Evolutionary conservation across 2,888 invertebrate species (phyloP).

Genomic region (Sericinus montela): DNA sequence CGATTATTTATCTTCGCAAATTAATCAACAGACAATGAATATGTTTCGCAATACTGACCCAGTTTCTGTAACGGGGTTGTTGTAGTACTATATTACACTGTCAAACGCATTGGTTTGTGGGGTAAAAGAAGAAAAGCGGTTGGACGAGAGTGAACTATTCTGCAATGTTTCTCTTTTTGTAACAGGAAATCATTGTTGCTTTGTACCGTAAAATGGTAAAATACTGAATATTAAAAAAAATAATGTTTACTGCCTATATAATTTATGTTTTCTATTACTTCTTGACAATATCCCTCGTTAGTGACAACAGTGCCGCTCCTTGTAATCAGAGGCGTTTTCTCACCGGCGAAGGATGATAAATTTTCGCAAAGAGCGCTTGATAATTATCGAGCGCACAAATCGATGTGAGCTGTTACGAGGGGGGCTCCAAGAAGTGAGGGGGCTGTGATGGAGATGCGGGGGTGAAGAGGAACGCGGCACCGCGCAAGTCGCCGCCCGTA

Average conservation of each 20-base stretch:
- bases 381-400: slow-evolving; percentile 65
- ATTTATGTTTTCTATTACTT: too few species aligned
- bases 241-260: too few species aligned
- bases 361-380: slow-evolving; percentile 33
- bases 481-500: slow-evolving; percentile 73
- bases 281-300: neutral
- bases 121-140: slow-evolving; percentile 1
- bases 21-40: too few species aligned
- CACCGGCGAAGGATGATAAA: slow-evolving; percentile 22
- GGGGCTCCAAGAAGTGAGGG: slow-evolving; percentile 37
- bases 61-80: neutral
- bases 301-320: neutral
- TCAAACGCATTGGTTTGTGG: neutral
- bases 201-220: neutral
- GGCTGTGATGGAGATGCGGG: slow-evolving; percentile 39
- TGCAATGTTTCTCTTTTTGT: neutral
- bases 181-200: neutral
- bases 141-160: slow-evolving; percentile 1
- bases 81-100: neutral
- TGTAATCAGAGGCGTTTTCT: slow-evolving; percentile 5
- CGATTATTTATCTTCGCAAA: too few species aligned
- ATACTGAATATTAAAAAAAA: too few species aligned
- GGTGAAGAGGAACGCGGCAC: slow-evolving; percentile 49
- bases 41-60: neutral
- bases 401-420: slow-evolving; percentile 56